Percentiles rank a stretch among this genome's conserved stretches.
Conservation (phyloP, 2,113 vertebrate genomes). For the Bos taurus region DNA sequence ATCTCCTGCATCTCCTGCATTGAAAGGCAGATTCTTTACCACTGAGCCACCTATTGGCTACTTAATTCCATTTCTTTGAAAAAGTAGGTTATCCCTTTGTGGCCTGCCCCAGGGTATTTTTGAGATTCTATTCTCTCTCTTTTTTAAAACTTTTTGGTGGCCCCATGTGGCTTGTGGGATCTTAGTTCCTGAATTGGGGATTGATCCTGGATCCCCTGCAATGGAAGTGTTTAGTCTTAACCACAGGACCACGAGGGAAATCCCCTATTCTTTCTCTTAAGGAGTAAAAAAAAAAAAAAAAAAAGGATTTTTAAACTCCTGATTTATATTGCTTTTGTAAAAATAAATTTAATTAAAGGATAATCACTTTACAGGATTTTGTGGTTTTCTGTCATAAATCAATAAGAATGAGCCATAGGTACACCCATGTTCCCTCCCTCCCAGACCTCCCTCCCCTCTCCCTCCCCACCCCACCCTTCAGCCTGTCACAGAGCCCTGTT, state of each 20-base stretch:
- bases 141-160: not conserved
- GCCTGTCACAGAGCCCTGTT: not conserved
- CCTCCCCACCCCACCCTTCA: not conserved
- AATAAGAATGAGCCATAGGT: not conserved
- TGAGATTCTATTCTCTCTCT: not conserved
- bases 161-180: not conserved
- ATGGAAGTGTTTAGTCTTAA: not conserved
- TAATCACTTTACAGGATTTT: not conserved
- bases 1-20: fast-evolving
- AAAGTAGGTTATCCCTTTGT: not conserved
- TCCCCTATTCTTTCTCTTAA: not conserved
- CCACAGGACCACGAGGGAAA: not conserved
- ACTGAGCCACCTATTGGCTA: not conserved
- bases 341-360: not conserved
- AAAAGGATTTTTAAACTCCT: not conserved
- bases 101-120: not conserved
- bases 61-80: not conserved
- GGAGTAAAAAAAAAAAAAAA: not conserved
- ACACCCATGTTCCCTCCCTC: not conserved
- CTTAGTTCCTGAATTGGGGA: not conserved
- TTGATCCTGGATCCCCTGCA: not conserved
- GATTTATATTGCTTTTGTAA: not conserved
- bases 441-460: not conserved
- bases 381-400: not conserved
- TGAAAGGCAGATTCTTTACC: not conserved